Evolutionary conservation across 2,888 invertebrate genomes (phyloP).

Genomic region (Macrosoma leucophasiata): DNA sequence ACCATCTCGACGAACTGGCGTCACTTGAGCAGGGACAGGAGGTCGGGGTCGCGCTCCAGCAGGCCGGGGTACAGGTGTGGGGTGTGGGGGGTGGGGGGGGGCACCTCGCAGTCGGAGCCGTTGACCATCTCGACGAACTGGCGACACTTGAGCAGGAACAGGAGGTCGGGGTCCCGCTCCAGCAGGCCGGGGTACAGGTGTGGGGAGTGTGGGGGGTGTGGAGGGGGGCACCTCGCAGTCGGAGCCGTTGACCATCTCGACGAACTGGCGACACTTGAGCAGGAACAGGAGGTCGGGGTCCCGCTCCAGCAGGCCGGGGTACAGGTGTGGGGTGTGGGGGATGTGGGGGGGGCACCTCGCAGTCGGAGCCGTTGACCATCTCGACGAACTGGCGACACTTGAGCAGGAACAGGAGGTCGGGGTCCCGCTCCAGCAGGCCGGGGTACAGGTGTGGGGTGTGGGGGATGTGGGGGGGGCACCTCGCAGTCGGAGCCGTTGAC

Average conservation of each 20-base stretch:
- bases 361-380: constrained; percentile 96
- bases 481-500: constrained; percentile 92
- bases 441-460: constrained; percentile 93
- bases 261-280: constrained; percentile 98
- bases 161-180: constrained; percentile 91
- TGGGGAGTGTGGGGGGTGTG: too few species aligned
- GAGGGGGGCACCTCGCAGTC: constrained; percentile 82
- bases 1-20: constrained; percentile 99
- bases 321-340: constrained; percentile 89
- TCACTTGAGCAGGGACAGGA: constrained; percentile 96
- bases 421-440: constrained; percentile 92
- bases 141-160: constrained; percentile 97
- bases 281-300: constrained; percentile 95
- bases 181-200: constrained; percentile 96
- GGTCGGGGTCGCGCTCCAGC: constrained; percentile 91
- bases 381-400: constrained; percentile 99
- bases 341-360: too few species aligned
- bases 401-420: constrained; percentile 94
- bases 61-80: constrained; percentile 94
- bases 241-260: constrained; percentile 97
- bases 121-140: constrained; percentile 99
- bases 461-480: too few species aligned
- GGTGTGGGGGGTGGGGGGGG: too few species aligned
- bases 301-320: constrained; percentile 94
- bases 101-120: constrained; percentile 84